Base-by-base conservation (phyloP, 2,113 vertebrate species). In the Oreocharis arfaki region DNA sequence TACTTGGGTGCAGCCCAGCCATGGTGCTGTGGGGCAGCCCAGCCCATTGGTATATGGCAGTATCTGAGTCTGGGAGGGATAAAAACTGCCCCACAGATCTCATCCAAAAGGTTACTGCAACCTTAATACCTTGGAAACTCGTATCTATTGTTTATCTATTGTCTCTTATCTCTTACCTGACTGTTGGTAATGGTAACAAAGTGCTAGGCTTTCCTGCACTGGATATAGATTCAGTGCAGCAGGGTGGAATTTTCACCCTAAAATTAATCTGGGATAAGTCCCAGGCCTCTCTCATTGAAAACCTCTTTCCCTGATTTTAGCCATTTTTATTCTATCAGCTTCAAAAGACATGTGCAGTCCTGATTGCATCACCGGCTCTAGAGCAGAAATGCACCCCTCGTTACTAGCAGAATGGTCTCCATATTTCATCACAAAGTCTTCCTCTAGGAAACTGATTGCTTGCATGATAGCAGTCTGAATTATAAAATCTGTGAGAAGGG, bases 11-110 rank as follows among this genome's bases (percentile, higher is more conserved):
- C 79, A 93, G 65, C 42, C 61, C 42, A 71, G 39, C 12, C 3
- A 2, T 0, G 3, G 65, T 0, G 0, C 24, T 0, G 4, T 44
- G 23, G 22, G 35, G 14, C 16, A 33, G 11, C 50, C 78, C 59
- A 85, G 32, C 20, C 39, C 23, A 4, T 3, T 6, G 26, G 12
- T 26, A 9, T 47, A n/a, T 1, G 1, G 32, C 5, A 53, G 22
- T 4, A n/a, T 37, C n/a, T 35, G n/a, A 84, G 7, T 26, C 60
- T 69, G 44, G 13, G 16, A 91, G 35, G 20, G n/a, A 82, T 27
- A 53, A 76, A 75, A 83, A 4, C 20, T 7, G 2, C 9, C 10
- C 16, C 1, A 0, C 16, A 19, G 24, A 37, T 57, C 75, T 88
- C 67, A 39, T 17, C 18, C 41, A 39, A 57, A 92, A 73, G 35